A percentile compares a stretch with the other conserved stretches of the same genome.
Conservation (phyloP, 2,113 vertebrate genomes). For the Odobenus rosmarus region DNA sequence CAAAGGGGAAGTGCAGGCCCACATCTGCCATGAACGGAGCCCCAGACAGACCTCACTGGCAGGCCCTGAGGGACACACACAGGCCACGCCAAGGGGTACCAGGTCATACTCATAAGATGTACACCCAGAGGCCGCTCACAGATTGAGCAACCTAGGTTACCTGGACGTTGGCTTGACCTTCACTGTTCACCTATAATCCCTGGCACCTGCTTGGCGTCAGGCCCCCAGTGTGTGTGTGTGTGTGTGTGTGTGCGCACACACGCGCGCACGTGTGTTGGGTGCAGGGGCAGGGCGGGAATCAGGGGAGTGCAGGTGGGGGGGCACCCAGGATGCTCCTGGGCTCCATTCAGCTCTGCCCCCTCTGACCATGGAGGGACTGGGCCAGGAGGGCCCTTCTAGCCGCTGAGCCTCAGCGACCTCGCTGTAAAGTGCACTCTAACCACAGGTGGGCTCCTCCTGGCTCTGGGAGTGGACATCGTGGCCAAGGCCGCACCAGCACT, state of each 20-base stretch:
- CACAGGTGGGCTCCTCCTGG: too few species aligned
- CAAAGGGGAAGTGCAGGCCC: background rate
- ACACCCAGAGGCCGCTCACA: background rate
- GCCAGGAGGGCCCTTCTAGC: background rate
- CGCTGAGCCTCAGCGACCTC: rapidly evolving
- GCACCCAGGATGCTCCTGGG: background rate
- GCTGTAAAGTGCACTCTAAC: background rate
- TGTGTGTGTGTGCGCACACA: rapidly evolving
- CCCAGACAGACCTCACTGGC: background rate
- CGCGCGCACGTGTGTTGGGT: background rate
- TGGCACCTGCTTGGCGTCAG: too few species aligned
- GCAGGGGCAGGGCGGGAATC: rapidly evolving
- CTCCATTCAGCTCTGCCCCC: background rate
- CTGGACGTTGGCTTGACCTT: background rate
- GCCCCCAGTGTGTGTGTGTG: background rate
- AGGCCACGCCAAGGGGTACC: too few species aligned
- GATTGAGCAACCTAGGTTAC: too few species aligned
- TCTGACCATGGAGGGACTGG: background rate
- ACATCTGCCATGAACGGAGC: background rate
- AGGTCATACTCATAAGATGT: background rate
- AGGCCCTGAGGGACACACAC: background rate
- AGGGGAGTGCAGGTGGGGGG: background rate
- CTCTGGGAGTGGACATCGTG: rapidly evolving
- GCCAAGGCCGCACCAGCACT: rapidly evolving
- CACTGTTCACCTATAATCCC: background rate